Evolutionary conservation across 2,888 invertebrate species (phyloP).

Genomic region (Halocaridina rubra): DNA sequence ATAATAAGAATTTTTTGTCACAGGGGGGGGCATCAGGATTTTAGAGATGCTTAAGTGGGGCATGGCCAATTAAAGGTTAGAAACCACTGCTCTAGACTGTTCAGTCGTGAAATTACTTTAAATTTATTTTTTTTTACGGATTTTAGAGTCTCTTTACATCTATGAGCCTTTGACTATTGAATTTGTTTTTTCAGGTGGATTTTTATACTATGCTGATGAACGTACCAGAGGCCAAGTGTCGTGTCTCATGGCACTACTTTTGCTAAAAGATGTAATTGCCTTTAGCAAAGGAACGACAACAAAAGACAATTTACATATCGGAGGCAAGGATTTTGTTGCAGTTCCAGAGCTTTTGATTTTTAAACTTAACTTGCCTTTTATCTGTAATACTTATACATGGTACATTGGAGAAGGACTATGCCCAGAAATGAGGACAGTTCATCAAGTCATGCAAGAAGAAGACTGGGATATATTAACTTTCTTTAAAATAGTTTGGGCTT

Average conservation of each 20-base stretch:
- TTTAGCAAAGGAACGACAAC: not conserved
- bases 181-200: slow-evolving; percentile 3
- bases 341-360: slow-evolving; percentile 26
- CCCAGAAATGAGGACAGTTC: slow-evolving; percentile 37
- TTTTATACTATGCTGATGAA: slow-evolving; percentile 29
- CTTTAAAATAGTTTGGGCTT: slow-evolving; percentile 28
- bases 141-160: no score
- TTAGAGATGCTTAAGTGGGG: no score
- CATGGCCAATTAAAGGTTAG: no score
- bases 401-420: not conserved
- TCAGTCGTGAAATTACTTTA: not conserved
- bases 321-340: not conserved
- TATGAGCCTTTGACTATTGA: no score
- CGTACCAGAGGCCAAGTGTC: slow-evolving; percentile 37
- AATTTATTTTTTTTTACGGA: no score
- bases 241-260: slow-evolving; percentile 39
- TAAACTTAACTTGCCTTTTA: slow-evolving; percentile 20
- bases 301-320: no score
- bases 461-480: slow-evolving; percentile 10
- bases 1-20: no score
- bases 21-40: no score
- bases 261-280: slow-evolving; percentile 28
- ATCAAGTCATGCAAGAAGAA: slow-evolving; percentile 27
- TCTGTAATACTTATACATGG: slow-evolving; percentile 18
- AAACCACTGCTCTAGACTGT: not conserved